Base-by-base conservation (phyloP, 2,797 vertebrate genomes). In the Enteromius anoplus region DNA sequence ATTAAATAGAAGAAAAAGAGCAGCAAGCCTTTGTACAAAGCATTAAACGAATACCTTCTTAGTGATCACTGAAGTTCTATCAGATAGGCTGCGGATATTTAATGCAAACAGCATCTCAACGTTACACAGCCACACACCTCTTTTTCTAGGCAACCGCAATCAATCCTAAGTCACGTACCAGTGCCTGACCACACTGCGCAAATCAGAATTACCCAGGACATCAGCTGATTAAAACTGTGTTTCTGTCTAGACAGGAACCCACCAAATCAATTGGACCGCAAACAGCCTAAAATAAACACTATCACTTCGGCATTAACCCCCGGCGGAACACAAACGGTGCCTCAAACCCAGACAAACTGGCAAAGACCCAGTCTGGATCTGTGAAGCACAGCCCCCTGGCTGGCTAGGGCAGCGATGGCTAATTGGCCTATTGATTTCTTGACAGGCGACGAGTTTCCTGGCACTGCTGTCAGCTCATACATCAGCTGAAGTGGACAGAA, bases 401-500 rank as follows among this genome's bases (percentile, higher is more conserved):
- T 40, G 81, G 40, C 29, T 55, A 53, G 26, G 40, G 49, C 60
- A 66, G 68, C 58, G 42, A 23, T 58, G 82, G 84, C 80, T 86
- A 88, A 84, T 84, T 84, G 80, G 60, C 49, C 62, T 32, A 86
- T 83, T 80, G 76, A 88, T 86, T 85, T 80, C 45, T 32, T 70
- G 79, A 84, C 55, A 75, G 14, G 53, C 2, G 51, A 68, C 26
- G 42, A 69, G 23, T 72, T 75, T 73, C 21, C 82, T 80, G 80
- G 40, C 76, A 72, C 69, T n/a, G 29, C 8, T 79, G 47, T 21
- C 21, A n/a, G 69, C 60, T 55, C 40, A 68, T 80, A 76, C 47
- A 72, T 84, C 85, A 83, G 77, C 82, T 26, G n/a, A 82, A 84
- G 75, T 73, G 75, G 51, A 73, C 78, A 47, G 37, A 75, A 81